Base-by-base conservation (phyloP, 2,797 vertebrate species). In the Coracias cyanogaster region DNA sequence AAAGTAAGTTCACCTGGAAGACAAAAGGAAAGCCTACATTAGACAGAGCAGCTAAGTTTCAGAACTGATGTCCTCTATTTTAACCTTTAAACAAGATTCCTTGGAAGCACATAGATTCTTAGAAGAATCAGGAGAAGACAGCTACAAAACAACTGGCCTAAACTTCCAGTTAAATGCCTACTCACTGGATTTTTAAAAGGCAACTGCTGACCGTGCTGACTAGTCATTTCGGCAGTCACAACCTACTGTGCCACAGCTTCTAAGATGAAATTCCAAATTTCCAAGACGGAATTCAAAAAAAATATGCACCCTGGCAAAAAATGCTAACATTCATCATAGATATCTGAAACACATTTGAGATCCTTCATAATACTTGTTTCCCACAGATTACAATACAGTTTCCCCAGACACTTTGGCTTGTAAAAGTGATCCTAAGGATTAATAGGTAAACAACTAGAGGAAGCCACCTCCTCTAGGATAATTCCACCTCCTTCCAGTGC, bases 1-100 rank as follows among this genome's bases (percentile, higher is more conserved):
- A 97, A 94, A 99, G 97, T 51, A 99, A 98, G 96, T 99, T 99
- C 94, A 99, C 98, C 99, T 99, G 98, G 93, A 99, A 98, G 43
- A 89, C 66, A 94, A 93, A 86, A 58, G 19, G 4, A 91, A 90
- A 90, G 71, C 13, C 46, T 29, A 6, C 0, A 1, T 98, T 80
- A 97, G 86, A 48, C 81, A 57, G 52, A 84, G 57, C 4, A 84
- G 6, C 24, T 18, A 71, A 52, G 37, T 46, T 82, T 69, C 69
- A 67, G 51, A 82, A 70, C 17, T n/a, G 10, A 67, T 17, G 41
- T 31, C n/a, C 67, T n/a, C 10, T 1, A 43, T 51, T 71, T 86
- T 35, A 86, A 57, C 25, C n/a, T 88, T 61, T 73, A 66, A 76
- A 77, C 6, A 52, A 6, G 20, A 94, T 41, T 94, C 58, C n/a